Evolutionary conservation across 2,113 vertebrate genomes (phyloP), one percentile per base, ranked within the genome.

Genomic region (Crotalus tigris): DNA sequence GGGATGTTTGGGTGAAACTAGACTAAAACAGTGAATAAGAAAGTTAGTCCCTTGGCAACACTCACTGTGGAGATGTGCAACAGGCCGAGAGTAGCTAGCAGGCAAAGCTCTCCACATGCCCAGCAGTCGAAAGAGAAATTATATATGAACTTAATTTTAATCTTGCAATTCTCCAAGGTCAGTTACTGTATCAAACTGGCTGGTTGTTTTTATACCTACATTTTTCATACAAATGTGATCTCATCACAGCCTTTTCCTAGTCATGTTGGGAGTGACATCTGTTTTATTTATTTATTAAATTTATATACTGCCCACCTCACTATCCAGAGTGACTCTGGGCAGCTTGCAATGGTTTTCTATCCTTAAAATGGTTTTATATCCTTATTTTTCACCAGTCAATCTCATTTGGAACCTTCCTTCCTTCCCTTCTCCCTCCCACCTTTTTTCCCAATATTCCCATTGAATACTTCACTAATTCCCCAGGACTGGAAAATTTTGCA

Each of bases 101-200:
- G 12, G 95, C 92, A 96, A n/a, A 87, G 19, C 5, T 96, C 95
- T 95, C 95, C 88, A 91, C 0, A 24, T 9, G 91, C 69, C 93
- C 0, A 92, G 75, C 96, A 97, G 97, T 94, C 95, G 96, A 97
- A 95, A 0, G 94, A 93, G 94, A 49, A 97, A 97, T 97, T 97
- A 97, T 97, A 93, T 90, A 97, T 92, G 95, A 95, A 95, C 89
- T 85, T 51, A 75, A 21, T n/a, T 89, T 8, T 81, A 17, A 81
- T 21, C 75, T 58, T 90, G 90, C 92, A 88, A 11, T 85, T 91
- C 44, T 94, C 0, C 0, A 88, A 6, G 13, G 69, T 39, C 58
- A 89, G 4, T 2, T 19, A 61, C 91, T 26, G 5, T 2, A 69
- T 93, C 88, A 1, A 9, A 1, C 15, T 26, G 46, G 15, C 23